phyloP scores from a whole-genome alignment of 2,888 invertebrate genomes.

The Sarcophaga variegata region DNA sequence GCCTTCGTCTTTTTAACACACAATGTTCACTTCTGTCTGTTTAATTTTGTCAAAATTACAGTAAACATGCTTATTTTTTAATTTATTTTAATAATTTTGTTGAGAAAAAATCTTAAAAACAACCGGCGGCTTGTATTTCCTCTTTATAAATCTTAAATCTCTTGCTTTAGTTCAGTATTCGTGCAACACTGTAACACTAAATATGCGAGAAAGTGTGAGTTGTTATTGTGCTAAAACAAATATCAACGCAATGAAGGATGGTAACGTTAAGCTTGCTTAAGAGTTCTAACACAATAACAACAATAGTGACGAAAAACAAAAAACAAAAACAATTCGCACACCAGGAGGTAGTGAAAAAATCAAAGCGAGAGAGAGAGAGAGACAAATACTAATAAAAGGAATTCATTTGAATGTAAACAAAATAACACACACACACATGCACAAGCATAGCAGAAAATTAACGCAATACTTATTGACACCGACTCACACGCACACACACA shows the following conservation, averaged over 20 bases:
- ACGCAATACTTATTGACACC: slow-evolving; percentile 36
- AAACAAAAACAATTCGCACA: slow-evolving; percentile 58
- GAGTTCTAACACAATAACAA: slow-evolving; percentile 57
- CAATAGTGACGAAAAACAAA: slow-evolving; percentile 21
- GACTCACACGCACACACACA: slow-evolving; percentile 18
- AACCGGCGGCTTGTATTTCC: no score
- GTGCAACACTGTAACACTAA: no score
- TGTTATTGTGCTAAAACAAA: slow-evolving; percentile 77
- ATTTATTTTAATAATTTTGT: no score
- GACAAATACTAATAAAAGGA: slow-evolving; percentile 39
- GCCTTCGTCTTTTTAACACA: no score
- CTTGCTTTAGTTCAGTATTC: no score
- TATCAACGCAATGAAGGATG: slow-evolving; percentile 71
- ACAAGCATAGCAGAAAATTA: not conserved
- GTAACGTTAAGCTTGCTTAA: slow-evolving; percentile 62
- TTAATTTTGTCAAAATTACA: no score
- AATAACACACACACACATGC: slow-evolving; percentile 7
- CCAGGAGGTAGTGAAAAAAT: slow-evolving; percentile 21
- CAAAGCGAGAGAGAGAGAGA: not conserved
- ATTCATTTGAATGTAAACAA: slow-evolving; percentile 64
- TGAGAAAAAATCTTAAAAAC: no score
- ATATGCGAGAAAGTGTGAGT: slow-evolving; percentile 28
- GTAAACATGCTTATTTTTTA: no score
- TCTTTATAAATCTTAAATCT: no score
- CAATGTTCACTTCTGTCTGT: no score